These are phyloP conservation scores for Morus bassanus DNA, from an alignment of 2,797 vertebrate genomes.

Conservation along the genomic window DNA sequence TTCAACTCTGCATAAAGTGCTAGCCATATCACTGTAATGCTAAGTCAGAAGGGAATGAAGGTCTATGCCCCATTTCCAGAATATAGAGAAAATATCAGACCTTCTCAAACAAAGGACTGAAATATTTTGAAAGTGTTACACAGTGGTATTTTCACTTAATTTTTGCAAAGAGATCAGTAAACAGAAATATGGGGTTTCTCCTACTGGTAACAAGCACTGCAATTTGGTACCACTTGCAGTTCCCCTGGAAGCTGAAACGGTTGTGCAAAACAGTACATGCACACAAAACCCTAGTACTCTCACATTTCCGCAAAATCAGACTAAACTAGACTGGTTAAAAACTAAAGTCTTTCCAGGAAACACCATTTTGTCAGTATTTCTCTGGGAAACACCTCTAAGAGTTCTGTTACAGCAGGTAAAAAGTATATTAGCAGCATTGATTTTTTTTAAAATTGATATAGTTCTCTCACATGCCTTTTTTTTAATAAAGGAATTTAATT, in stretches of 20 bases:
- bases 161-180: not conserved
- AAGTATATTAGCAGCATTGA: not conserved
- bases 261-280: not conserved
- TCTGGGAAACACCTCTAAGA: not conserved
- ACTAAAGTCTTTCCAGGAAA: not conserved
- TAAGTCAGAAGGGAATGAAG: not conserved
- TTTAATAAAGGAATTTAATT: not conserved
- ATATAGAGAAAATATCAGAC: not conserved
- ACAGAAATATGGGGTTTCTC: not conserved
- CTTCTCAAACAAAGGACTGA: not conserved
- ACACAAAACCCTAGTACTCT: not conserved
- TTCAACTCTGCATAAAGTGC: not conserved
- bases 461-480: not conserved
- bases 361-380: not conserved
- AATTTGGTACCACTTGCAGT: not conserved
- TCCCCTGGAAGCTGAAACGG: not conserved
- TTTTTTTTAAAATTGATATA: not conserved
- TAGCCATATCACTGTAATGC: not conserved
- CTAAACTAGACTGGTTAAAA: not conserved
- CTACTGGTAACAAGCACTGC: not conserved
- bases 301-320: not conserved
- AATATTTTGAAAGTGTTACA: not conserved
- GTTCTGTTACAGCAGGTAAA: not conserved
- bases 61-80: not conserved
- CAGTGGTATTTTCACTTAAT: not conserved